phyloP scores from a whole-genome alignment of 1,140 invertebrate genomes.

The Drosophila sp. region DNA sequence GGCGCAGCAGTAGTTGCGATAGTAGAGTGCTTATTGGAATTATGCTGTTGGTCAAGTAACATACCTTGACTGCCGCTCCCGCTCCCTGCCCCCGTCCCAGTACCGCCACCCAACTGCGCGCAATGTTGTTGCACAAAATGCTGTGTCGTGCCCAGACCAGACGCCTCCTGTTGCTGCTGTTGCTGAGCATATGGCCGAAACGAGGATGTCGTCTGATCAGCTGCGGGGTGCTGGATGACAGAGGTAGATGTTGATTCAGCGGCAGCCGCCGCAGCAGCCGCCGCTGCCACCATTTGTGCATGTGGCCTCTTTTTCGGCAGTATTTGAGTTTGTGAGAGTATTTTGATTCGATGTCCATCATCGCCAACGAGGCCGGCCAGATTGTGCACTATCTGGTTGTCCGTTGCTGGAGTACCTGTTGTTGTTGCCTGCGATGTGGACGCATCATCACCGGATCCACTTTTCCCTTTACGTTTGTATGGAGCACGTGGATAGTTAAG shows the following conservation, averaged over 20 bases:
- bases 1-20: slow-evolving; percentile 72
- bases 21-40: slow-evolving; percentile 82
- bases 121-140: slow-evolving; percentile 79
- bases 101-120: slow-evolving; percentile 64
- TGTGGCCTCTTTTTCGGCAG: slow-evolving; percentile 82
- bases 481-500: slow-evolving; percentile 74
- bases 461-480: slow-evolving; percentile 65
- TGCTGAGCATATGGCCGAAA: slow-evolving; percentile 81
- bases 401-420: slow-evolving; percentile 29
- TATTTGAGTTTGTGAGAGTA: slow-evolving; percentile 84
- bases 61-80: slow-evolving; percentile 79
- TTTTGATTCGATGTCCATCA: slow-evolving; percentile 83
- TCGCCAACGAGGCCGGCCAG: slow-evolving; percentile 66
- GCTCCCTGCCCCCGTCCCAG: slow-evolving; percentile 43
- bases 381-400: slow-evolving; percentile 36
- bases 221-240: slow-evolving; percentile 74
- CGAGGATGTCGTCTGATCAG: slow-evolving; percentile 72
- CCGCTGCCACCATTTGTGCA: slow-evolving; percentile 80
- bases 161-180: slow-evolving; percentile 45
- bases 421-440: slow-evolving; percentile 64
- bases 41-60: slow-evolving; percentile 84
- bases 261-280: slow-evolving; percentile 64
- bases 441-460: slow-evolving; percentile 57
- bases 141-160: slow-evolving; percentile 53
- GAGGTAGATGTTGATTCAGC: slow-evolving; percentile 67